Base-by-base conservation (phyloP, 2,113 vertebrate genomes). In the Elephas maximus region DNA sequence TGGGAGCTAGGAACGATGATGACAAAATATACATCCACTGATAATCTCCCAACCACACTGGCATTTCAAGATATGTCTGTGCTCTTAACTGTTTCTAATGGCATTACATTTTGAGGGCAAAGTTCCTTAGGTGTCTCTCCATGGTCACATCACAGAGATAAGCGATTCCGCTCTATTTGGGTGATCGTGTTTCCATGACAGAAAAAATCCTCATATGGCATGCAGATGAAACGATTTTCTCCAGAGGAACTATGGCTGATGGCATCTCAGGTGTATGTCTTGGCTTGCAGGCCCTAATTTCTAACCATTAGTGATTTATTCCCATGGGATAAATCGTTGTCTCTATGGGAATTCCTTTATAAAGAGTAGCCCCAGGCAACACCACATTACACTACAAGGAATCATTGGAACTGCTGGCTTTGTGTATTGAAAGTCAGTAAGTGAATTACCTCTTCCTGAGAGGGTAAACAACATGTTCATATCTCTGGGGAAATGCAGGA, bases 31-130 rank as follows among this genome's bases (percentile, higher is more conserved):
- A 45, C 12, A 88, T 81, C 33, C 9, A 62, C 24, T 92, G 79
- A 87, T 92, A 96, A 87, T 94, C 92, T 41, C 51, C 51, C n/a
- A 77, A 11, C n/a, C 90, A 90, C 48, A 48, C 9, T 9, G 48
- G 9, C 44, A 78, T 97, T 94, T 94, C 92, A 76, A 18, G 69
- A 81, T 89, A 90, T 87, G 80, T 86, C 44, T 92, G 23, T 82
- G 44, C n/a, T 90, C 44, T 87, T 57, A 81, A 90, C 90, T n/a
- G 81, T 86, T 81, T 93, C 23, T 93, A 86, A 77, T 88, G 91
- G 41, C 67, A 85, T 91, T 96, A 48, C 20, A 71, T 48, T 84
- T 44, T 65, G 69, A 95, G 41, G 78, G 24, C 21, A 71, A 33
- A 90, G 24, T 30, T 48, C 84, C 85, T 71, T 48, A 74, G 74